phyloP scores from a whole-genome alignment of 2,888 invertebrate genomes.

The Dusona sp. region DNA sequence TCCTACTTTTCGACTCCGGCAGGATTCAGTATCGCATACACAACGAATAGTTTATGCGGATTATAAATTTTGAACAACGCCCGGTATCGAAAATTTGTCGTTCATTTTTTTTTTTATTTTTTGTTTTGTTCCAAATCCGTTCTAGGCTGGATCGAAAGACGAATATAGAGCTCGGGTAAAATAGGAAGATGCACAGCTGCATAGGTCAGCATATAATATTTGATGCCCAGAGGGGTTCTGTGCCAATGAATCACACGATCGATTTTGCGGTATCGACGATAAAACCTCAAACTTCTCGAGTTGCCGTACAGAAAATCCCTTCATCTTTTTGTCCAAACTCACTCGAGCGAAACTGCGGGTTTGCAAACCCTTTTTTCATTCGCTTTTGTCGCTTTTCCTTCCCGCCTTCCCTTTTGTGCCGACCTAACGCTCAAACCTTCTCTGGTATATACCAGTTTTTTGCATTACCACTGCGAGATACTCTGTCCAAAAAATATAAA shows the following conservation, averaged over 20 bases:
- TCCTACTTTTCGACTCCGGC: neutral
- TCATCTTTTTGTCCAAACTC: constrained; percentile 53
- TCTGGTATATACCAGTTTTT: constrained; percentile 14
- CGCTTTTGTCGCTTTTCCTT: neutral
- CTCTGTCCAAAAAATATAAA: neutral
- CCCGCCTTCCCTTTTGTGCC: neutral
- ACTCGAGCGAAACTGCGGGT: constrained; percentile 40
- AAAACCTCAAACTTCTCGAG: constrained; percentile 46
- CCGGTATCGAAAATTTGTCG: constrained; percentile 24
- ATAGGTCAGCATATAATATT: constrained; percentile 54
- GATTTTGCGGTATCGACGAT: constrained; percentile 47
- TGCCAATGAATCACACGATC: constrained; percentile 54
- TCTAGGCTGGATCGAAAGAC: neutral
- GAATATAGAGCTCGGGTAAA: constrained; percentile 22
- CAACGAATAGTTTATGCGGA: constrained; percentile 12
- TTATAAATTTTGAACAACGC: constrained; percentile 18
- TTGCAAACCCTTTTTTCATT: constrained; percentile 36
- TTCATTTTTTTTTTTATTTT: neutral
- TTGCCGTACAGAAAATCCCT: constrained; percentile 29
- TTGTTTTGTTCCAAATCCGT: neutral
- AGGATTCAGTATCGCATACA: neutral
- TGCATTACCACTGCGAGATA: neutral
- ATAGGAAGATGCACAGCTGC: constrained; percentile 51
- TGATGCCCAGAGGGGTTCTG: constrained; percentile 39
- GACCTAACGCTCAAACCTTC: neutral